These are phyloP conservation scores for Alces alces DNA, from an alignment of 2,113 vertebrate genomes.

Conservation along the genomic window DNA sequence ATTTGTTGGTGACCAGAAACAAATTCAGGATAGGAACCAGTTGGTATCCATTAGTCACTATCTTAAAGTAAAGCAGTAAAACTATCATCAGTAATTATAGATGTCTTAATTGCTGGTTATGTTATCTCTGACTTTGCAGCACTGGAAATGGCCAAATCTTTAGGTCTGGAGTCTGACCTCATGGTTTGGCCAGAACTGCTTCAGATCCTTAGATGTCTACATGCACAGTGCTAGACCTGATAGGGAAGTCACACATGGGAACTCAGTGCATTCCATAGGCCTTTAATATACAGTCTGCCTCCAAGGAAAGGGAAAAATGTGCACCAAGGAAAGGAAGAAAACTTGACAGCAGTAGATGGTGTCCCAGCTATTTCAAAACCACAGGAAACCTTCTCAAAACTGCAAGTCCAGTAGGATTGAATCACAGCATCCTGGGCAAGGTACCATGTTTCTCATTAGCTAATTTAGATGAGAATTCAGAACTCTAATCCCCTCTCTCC, in stretches of 20 bases:
- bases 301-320: not conserved
- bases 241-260: not conserved
- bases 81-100: not conserved
- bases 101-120: not conserved
- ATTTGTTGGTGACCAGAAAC: not conserved
- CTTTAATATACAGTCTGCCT: not conserved
- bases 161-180: not conserved
- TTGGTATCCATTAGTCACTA: not conserved
- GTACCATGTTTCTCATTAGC: not conserved
- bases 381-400: not conserved
- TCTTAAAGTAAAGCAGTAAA: constrained; percentile 1
- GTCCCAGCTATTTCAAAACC: not conserved
- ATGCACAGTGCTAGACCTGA: not conserved
- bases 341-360: not conserved
- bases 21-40: not conserved
- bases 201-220: not conserved
- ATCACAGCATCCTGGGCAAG: not conserved
- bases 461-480: not conserved
- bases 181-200: not conserved
- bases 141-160: not conserved
- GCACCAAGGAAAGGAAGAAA: not conserved
- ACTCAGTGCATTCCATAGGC: not conserved
- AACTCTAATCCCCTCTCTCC: not conserved
- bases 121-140: not conserved
- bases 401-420: not conserved